Evolutionary conservation across 2,888 invertebrate species (phyloP).

Genomic region (Phasia obesa): DNA sequence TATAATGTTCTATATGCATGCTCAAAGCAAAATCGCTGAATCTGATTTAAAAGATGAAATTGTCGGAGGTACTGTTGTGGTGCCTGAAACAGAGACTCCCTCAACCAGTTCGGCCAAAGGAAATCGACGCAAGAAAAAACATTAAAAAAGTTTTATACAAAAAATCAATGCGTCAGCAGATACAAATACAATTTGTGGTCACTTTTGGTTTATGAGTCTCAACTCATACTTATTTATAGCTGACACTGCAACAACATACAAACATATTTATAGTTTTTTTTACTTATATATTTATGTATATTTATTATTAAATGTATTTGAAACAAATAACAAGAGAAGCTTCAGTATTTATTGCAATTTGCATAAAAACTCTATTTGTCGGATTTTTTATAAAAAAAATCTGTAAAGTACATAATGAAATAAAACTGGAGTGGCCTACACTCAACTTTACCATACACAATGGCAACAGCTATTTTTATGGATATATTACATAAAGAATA

Average conservation of each 20-base stretch:
- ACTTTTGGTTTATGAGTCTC: neutral
- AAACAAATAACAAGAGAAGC: constrained; percentile 25
- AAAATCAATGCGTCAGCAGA: neutral
- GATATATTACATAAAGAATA: no score
- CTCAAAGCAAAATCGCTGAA: constrained; percentile 84
- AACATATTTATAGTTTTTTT: constrained; percentile 48
- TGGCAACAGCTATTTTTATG: no score
- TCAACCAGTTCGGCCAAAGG: constrained; percentile 72
- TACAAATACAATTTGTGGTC: neutral
- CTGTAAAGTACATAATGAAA: no score
- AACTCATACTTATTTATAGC: constrained; percentile 13
- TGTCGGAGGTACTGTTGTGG: constrained; percentile 79
- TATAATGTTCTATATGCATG: constrained; percentile 98
- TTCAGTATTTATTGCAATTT: constrained; percentile 8
- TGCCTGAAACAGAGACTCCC: constrained; percentile 76
- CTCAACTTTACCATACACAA: no score
- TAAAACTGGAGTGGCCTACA: no score
- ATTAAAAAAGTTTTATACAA: constrained; percentile 62
- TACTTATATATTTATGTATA: constrained; percentile 66
- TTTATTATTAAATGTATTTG: constrained; percentile 61
- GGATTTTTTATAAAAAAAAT: no score
- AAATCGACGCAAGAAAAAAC: constrained; percentile 79
- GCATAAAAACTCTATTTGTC: neutral
- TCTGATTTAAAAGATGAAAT: constrained; percentile 81
- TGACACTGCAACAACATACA: constrained; percentile 44